A percentile compares a stretch with the other conserved stretches of the same genome.
Evolutionary conservation across 2,888 invertebrate genomes (phyloP).

Genomic region (Chelonus formosanus): DNA sequence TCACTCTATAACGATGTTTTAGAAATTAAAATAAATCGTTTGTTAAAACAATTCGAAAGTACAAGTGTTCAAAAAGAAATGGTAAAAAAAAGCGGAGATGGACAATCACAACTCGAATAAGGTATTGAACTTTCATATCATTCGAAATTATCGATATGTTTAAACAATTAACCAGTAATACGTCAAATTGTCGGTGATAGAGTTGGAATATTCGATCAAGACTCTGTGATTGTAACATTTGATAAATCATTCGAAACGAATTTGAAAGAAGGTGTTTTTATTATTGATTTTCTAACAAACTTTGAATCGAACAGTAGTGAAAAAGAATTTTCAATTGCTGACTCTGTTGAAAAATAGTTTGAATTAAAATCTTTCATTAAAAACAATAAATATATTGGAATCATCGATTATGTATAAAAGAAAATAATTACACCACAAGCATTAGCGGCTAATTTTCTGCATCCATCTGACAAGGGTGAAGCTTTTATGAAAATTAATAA

Average conservation of each 20-base stretch:
- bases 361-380: no score
- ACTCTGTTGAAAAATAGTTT: no score
- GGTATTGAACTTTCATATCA: background rate
- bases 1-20: background rate
- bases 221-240: slow-evolving; percentile 12
- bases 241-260: slow-evolving; percentile 20
- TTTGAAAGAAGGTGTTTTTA: slow-evolving; percentile 11
- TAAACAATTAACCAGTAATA: background rate
- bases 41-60: background rate
- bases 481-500: slow-evolving; percentile 10
- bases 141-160: slow-evolving; percentile 1
- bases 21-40: slow-evolving; percentile 3
- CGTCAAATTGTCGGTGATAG: slow-evolving; percentile 19
- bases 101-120: background rate
- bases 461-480: slow-evolving; percentile 21
- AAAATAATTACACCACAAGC: slow-evolving; percentile 15
- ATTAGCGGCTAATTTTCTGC: slow-evolving; percentile 16
- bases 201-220: slow-evolving; percentile 6
- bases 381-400: no score
- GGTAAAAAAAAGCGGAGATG: background rate
- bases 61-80: background rate
- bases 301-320: no score
- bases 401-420: background rate
- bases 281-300: slow-evolving; percentile 14
- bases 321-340: no score